Evolutionary conservation across 2,797 vertebrate genomes (phyloP).

Genomic region (Adelosebastes latens): DNA sequence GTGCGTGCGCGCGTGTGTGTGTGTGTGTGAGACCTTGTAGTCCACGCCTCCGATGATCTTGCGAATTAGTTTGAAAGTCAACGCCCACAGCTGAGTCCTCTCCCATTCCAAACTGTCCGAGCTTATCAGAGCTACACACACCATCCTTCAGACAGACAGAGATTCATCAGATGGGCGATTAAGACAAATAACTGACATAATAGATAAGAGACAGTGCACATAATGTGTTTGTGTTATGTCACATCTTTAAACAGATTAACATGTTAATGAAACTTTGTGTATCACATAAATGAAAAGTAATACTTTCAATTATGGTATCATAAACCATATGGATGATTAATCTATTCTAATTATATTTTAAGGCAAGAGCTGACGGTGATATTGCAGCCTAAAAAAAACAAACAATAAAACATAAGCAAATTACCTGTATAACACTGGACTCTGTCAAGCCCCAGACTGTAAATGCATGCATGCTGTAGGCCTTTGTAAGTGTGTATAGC

Average conservation of each 20-base stretch:
- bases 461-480: neutral
- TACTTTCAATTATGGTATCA: neutral
- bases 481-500: neutral
- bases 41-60: constrained; percentile 99
- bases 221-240: neutral
- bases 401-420: neutral
- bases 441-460: neutral
- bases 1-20: neutral
- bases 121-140: constrained; percentile 93
- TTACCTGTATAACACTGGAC: neutral
- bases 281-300: neutral
- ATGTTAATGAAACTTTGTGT: neutral
- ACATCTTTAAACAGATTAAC: neutral
- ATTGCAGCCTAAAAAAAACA: neutral
- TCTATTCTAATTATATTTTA: neutral
- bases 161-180: neutral
- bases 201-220: neutral
- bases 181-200: neutral
- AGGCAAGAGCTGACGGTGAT: neutral
- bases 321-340: neutral
- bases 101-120: constrained; percentile 97
- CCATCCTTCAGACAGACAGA: constrained; percentile 85
- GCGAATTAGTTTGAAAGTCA: constrained; percentile 94
- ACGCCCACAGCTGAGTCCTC: constrained; percentile 94
- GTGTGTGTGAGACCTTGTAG: constrained; percentile 89